Base-by-base conservation (phyloP, 1,140 invertebrate genomes). In the Zaprionus africanus region DNA sequence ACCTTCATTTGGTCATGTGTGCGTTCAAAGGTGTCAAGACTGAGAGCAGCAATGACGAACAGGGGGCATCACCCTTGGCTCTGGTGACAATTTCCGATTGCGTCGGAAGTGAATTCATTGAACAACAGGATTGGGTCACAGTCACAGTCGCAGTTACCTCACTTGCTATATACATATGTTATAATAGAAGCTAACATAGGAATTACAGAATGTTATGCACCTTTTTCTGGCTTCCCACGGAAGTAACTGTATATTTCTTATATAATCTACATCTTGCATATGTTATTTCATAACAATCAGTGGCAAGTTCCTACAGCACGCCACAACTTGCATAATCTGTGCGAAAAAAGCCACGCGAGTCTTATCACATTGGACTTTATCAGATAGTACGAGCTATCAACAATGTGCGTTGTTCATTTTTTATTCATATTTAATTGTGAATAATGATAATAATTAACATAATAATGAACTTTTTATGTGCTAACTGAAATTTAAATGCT, bases 1-100 rank as follows among this genome's bases (percentile, higher is more conserved):
- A 6, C 17, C 19, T 41, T 46, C 13, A 19, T 64, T 54, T 2
- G 22, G 63, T 68, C 28, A 74, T 36, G 28, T 68, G 71, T n/a
- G n/a, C 41, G 5, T 6, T 36, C 12, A 24, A 19, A 61, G 36
- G 56, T 51, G 41, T 36, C 38, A 59, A 66, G 53, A 65, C 24
- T 57, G 31, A 57, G 22, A 3, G 12, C 28, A 26, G 26, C 17
- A 13, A 22, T 34, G 31, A 41, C 38, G 15, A 41, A 6, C 15
- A 17, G 41, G 6, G 6, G 41, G 41, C 41, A 46, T 17, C 41
- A 17, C 7, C n/a, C 41, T 17, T 15, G 9, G n/a, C 6, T 17
- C 41, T 9, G 2, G n/a, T 4, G n/a, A 46, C 6, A 46, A 38
- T 7, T 38, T 38, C 36, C 13, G 13, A 15, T 46, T 46, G 6